phyloP scores from a whole-genome alignment of 2,113 vertebrate species.

The Aspiorhynchus laticeps region DNA sequence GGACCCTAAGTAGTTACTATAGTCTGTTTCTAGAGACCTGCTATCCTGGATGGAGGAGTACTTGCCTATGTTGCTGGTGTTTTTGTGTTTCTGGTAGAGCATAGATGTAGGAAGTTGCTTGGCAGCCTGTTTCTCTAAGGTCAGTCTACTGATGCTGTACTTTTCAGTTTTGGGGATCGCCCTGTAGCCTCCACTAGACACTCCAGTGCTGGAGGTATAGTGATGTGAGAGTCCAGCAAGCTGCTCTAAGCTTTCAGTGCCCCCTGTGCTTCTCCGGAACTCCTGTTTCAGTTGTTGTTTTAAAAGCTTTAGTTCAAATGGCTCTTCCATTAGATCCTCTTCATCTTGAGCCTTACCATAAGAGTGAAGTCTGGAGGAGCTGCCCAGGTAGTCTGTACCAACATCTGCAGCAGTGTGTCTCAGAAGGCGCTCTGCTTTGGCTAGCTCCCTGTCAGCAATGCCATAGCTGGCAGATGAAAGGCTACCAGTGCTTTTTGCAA shows the following conservation, averaged over 20 bases:
- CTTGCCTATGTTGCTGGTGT: conserved; percentile 86
- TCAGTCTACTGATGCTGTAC: conserved; percentile 95
- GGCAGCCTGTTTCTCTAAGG: conserved; percentile 96
- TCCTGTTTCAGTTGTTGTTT: conserved; percentile 99
- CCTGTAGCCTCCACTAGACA: conserved; percentile 82
- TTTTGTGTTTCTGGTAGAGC: conserved; percentile 96
- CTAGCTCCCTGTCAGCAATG: conserved; percentile 91
- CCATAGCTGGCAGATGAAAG: conserved; percentile 86
- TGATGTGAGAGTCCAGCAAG: conserved; percentile 90
- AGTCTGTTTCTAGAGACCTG: conserved; percentile 90
- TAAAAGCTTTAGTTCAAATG: conserved; percentile 94
- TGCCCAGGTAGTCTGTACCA: conserved; percentile 89
- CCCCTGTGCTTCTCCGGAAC: conserved; percentile 91
- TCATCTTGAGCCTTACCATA: conserved; percentile 95
- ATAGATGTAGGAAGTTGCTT: conserved; percentile 95
- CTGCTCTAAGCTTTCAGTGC: conserved; percentile 90
- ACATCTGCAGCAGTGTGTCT: conserved; percentile 84
- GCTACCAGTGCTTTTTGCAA: conserved; percentile 85
- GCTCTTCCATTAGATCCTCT: conserved; percentile 97
- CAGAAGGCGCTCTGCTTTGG: conserved; percentile 91
- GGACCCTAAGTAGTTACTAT: conserved; percentile 87
- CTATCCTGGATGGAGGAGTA: conserved; percentile 94
- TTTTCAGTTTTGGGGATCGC: conserved; percentile 95
- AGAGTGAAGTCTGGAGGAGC: conserved; percentile 87
- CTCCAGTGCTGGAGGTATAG: conserved; percentile 80